Evolutionary conservation across 2,797 vertebrate species (phyloP), one percentile per base, ranked within the genome.

Genomic region (Falco cherrug): DNA sequence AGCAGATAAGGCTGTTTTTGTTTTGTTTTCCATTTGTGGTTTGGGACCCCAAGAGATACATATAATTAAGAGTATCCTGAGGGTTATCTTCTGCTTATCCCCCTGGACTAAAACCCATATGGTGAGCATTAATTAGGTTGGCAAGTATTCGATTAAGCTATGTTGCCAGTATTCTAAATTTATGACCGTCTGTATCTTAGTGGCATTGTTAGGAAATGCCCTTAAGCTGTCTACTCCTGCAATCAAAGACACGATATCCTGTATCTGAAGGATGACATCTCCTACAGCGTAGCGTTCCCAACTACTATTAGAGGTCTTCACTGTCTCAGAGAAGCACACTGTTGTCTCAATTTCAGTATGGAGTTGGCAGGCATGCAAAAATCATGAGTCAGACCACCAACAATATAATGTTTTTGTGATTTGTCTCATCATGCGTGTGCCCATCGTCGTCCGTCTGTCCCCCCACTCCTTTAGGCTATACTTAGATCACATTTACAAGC

Each of bases 101-200:
- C 88, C 45, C 9, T 14, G 64, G 91, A 88, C 85, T 86, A 33
- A 84, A 91, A 75, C 43, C 79, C 91, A 73, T 65, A 78, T 61
- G 87, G 43, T 61, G 50, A 87, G 69, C 48, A 89, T 93, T 96
- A 95, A 96, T 97, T 90, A 93, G 64, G 25, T 39, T 91, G 86
- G 91, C 91, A 91, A 95, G 84, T 70, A 68, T 56, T 90, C 33
- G 0, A 70, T 84, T 56, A 73, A 90, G 80, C 70, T 33, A 11
- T 41, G 9, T 31, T 65, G 73, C 37, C 81, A 59, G 69, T 63
- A 63, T 39, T 71, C 51, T 63, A 33, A 80, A 67, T 78, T 76
- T 75, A 88, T 28, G 47, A 35, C 45, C 0, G 26, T 26, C 64
- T 73, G 12, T 31, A 18, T 64, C 79, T n/a, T 83, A 37, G 41